Base-by-base conservation (phyloP, 1,140 invertebrate species). In the Elysia chlorotica region DNA sequence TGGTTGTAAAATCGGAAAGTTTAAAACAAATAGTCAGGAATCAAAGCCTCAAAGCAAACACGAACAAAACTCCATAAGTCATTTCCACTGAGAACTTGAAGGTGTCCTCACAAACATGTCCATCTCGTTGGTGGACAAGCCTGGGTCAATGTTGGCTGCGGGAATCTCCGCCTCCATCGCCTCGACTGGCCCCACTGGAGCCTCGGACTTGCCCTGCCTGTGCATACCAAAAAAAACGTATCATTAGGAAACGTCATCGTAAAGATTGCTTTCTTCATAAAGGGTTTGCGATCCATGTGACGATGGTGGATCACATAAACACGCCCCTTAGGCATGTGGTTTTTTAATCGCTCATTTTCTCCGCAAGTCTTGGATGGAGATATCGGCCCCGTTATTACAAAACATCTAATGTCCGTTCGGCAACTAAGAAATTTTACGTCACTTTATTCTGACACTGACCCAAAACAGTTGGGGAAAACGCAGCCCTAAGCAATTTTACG, bases 191-290 rank as follows among this genome's bases (percentile, higher is more conserved):
- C 63, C 63, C 14, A 23, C 37, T 0, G 63, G 63, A 25, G 37
- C 31, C 1, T 38, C 63, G 48, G 63, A 41, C 37, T 65, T 65
- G 6, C 63, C 36, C 19, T 65, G 21, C 63, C 63, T 65, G 63
- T 23, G 19, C 4, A 14, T 25, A 19, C 6, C 10, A 14, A 14
- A 14, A 14, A 48, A 14, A 14, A 14, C 14, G 14, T 48, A 48
- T 14, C n/a, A n/a, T 48, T 48, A 48, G 41, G n/a, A 14, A 14
- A 48, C n/a, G n/a, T 48, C 41, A 48, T 56, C 28, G 28, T 21
- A 23, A 19, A 2, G 28, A 21, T 56, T 2, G 53, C 53, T 56
- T 56, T 25, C 19, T 4, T 23, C 21, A 2, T 19, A 4, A 19
- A 25, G n/a, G 53, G 53, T 56, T 25, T 19, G 17, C 21, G 53